Evolutionary conservation across 92 coral and sea anemone genomes (phyloP).

Genomic region (Phymanthus crucifer): DNA sequence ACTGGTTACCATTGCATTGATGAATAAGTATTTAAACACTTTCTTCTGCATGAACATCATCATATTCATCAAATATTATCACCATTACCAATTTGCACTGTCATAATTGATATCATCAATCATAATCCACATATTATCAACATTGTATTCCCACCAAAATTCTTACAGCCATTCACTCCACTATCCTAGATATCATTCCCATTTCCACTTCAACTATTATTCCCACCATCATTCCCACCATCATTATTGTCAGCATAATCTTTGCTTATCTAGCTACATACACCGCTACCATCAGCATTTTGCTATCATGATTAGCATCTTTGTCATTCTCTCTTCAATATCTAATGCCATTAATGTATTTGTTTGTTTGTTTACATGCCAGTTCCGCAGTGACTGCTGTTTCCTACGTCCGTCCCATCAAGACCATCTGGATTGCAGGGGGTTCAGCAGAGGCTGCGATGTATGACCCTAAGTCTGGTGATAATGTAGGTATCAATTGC

Average conservation of each 20-base stretch:
- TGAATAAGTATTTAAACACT: too few species aligned
- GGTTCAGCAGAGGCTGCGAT: conserved; percentile 86
- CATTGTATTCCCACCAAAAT: neutral
- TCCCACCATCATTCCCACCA: neutral
- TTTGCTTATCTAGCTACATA: too few species aligned
- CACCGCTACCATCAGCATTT: too few species aligned
- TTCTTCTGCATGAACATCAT: neutral
- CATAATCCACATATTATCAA: too few species aligned
- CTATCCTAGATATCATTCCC: neutral
- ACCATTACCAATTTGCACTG: too few species aligned
- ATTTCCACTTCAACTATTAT: too few species aligned
- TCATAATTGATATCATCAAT: neutral
- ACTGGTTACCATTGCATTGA: neutral
- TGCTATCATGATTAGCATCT: too few species aligned
- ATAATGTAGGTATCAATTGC: conserved; percentile 63
- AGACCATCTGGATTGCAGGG: conserved; percentile 94
- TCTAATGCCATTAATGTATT: neutral
- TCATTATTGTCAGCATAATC: neutral
- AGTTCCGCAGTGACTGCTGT: conserved; percentile 88
- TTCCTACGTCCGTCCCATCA: conserved; percentile 86
- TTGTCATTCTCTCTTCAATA: too few species aligned
- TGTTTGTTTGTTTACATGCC: neutral
- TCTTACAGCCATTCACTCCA: neutral
- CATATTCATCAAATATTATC: neutral
- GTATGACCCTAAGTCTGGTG: conserved; percentile 98